A percentile compares a stretch with the other conserved stretches of the same genome.
Evolutionary conservation across 1,140 invertebrate genomes (phyloP).

Genomic region (Agraylea sexmaculata): DNA sequence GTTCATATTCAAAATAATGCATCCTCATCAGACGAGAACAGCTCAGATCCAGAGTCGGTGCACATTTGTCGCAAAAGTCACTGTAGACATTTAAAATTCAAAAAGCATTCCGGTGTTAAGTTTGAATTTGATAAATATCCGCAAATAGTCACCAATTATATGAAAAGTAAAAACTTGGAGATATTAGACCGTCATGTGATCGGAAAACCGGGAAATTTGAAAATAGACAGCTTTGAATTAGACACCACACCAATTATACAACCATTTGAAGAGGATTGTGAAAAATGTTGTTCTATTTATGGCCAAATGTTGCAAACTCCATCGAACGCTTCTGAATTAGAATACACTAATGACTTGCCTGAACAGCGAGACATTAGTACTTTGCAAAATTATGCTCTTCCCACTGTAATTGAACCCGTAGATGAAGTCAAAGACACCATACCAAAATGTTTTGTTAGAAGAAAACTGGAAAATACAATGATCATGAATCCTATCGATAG

Average conservation of each 20-base stretch:
- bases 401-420: slow-evolving; percentile 15
- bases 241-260: slow-evolving; percentile 31
- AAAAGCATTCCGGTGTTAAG: slow-evolving; percentile 55
- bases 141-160: slow-evolving; percentile 55
- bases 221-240: slow-evolving; percentile 38
- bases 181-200: slow-evolving; percentile 49
- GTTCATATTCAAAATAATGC: neutral
- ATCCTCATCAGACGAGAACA: neutral
- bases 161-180: slow-evolving; percentile 57
- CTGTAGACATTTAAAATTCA: slow-evolving; percentile 44
- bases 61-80: slow-evolving; percentile 5
- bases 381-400: slow-evolving; percentile 29
- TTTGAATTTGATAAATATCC: slow-evolving; percentile 58
- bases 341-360: slow-evolving; percentile 48
- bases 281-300: slow-evolving; percentile 38
- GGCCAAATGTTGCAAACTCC: slow-evolving; percentile 47
- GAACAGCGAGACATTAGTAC: slow-evolving; percentile 32
- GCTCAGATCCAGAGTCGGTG: neutral
- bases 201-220: slow-evolving; percentile 43
- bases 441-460: slow-evolving; percentile 32
- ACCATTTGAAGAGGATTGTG: slow-evolving; percentile 36
- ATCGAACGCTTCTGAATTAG: slow-evolving; percentile 54
- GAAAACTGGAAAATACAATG: slow-evolving; percentile 32
- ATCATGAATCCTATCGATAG: slow-evolving; percentile 25
- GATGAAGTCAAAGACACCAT: slow-evolving; percentile 23